Evolutionary conservation across 2,113 vertebrate genomes (phyloP), one percentile per base, ranked within the genome.

Genomic region (Neoarius graeffei): DNA sequence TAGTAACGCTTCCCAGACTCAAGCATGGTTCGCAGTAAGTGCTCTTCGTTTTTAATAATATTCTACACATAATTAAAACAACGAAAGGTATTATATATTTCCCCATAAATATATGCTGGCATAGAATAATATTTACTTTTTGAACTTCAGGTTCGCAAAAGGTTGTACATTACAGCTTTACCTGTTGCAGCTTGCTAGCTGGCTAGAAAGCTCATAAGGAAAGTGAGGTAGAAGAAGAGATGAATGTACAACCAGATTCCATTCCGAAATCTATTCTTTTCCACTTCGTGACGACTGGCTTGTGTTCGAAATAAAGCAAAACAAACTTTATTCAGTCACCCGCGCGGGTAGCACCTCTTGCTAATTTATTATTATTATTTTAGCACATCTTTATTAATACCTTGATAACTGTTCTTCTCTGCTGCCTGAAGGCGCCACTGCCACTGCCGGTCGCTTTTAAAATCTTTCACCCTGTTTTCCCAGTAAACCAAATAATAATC

Each of bases 21-120:
- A 13, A 62, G 8, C 30, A 90, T 90, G 89, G 89, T 90, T 25
- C 66, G 81, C 64, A 87, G 89, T 90, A 90, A 90, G 89, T 90
- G 57, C 14, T 30, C 17, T 80, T 74, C 57, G 9, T 81, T 59
- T 17, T 52, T 81, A 1, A 7, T 20, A 15, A 30, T 62, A 5
- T 23, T 25, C 20, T 27, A 59, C 25, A 9, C 25, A 27, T 17
- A 35, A 30, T 10, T 84, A 1, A 84, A 23, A 23, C 10, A 81
- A 57, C 10, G 8, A 14, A 52, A 7, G 7, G 25, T 56, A 19
- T 10, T 7, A 85, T 20, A 25, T 73, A 17, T 27, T 77, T 62
- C 23, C 48, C 8, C n/a, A 80, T 67, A 20, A 52, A 54, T 15
- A 35, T 10, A n/a, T n/a, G 3, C 11, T 30, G 20, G 20, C 35